Evolutionary conservation across 2,888 invertebrate genomes (phyloP), one percentile per base, ranked within the genome.

Genomic region (Byasa hedistus): DNA sequence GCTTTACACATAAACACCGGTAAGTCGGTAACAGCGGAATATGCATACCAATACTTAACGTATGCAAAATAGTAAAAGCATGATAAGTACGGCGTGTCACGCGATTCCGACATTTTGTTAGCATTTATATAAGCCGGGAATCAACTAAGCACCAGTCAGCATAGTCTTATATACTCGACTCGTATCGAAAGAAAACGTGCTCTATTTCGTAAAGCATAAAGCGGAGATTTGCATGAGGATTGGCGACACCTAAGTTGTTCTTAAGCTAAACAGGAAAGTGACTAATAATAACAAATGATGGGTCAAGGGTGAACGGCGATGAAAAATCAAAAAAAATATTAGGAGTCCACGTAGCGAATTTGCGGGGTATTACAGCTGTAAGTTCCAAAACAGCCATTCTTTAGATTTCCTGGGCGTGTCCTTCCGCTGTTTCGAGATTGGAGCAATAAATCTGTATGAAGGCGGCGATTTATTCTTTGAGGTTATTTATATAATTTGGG

Each of bases 21-120:
- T 60, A 68, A 67, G 64, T 64, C 64, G 51, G 57, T 58, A 55
- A 32, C 57, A 51, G 59, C 48, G 63, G 67, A 69, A 69, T 68
- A 69, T 70, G 68, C 70, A 70, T 70, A 70, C 69, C 68, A 61
- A 70, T 69, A 69, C 57, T 64, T 88, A 87, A 89, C 87, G 82
- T 88, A 90, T 90, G 90, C 90, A 89, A 89, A 91, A 87, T 87
- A 88, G 83, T 83, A 80, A 82, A 82, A 81, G 78, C 80, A 84
- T 80, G 81, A 79, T 89, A 90, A 90, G 85, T 89, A 85, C 78
- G 73, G 75, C 76, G 79, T 81, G 84, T 82, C 90, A 91, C 90
- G 90, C 90, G 81, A 91, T 84, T 80, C 82, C 79, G 76, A 85
- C 90, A 90, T 91, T 91, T 89, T 87, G 88, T 88, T 87, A 87